Conservation (phyloP, 2,797 vertebrate species). For the Phrynocephalus guinanensis region DNA sequence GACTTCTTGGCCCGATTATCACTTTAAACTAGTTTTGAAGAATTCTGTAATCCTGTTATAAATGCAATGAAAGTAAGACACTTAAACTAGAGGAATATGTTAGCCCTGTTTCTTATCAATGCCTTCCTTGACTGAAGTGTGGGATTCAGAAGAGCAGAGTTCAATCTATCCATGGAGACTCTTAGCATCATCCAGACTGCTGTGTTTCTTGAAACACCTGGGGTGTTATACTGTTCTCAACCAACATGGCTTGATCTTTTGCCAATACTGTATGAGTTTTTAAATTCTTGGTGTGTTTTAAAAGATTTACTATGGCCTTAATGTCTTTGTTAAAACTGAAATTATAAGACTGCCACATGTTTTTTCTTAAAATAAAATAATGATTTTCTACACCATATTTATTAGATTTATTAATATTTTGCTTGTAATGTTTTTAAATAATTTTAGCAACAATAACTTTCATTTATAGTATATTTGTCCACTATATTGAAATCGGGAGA, state of each 20-base stretch:
- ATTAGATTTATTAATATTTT: no score
- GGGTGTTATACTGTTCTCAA: not conserved
- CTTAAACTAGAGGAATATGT: not conserved
- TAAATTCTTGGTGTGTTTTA: not conserved
- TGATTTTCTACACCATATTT: not conserved
- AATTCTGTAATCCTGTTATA: not conserved
- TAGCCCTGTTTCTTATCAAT: not conserved
- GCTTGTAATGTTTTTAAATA: no score
- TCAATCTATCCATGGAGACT: not conserved
- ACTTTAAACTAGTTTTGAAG: not conserved
- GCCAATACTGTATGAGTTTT: not conserved
- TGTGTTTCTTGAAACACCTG: not conserved
- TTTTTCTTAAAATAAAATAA: conserved; percentile 5
- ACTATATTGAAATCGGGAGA: not conserved
- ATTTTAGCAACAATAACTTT: no score
- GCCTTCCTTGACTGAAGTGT: not conserved
- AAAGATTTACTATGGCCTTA: not conserved
- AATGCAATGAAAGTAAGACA: not conserved
- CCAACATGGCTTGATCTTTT: not conserved
- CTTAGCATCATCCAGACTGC: not conserved
- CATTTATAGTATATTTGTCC: not conserved
- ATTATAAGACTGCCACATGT: not conserved
- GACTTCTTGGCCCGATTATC: not conserved
- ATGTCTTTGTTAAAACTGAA: not conserved
- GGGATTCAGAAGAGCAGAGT: not conserved